Percentiles rank a stretch among this genome's conserved stretches.
phyloP scores from a whole-genome alignment of 2,888 invertebrate species.

The Sylvicola cinctus region DNA sequence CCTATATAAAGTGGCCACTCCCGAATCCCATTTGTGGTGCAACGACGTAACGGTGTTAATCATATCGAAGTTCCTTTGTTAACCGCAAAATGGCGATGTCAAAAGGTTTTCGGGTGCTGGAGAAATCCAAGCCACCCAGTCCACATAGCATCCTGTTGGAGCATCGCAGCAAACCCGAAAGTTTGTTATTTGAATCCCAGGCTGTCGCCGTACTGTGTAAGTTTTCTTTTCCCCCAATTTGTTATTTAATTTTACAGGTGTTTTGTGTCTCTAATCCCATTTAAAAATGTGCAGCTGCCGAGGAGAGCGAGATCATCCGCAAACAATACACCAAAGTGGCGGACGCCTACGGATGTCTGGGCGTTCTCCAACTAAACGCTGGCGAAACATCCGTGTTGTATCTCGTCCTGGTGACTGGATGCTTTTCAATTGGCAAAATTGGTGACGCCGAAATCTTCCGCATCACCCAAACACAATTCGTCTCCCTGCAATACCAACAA shows the following conservation, averaged over 20 bases:
- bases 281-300: slow-evolving; percentile 32
- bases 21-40: too few relatives aligned
- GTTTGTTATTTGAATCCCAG: slow-evolving; percentile 79
- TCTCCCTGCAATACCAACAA: slow-evolving; percentile 58
- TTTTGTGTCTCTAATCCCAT: slow-evolving; percentile 9
- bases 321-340: slow-evolving; percentile 76
- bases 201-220: slow-evolving; percentile 69
- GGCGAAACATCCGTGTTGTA: slow-evolving; percentile 71
- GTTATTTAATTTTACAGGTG: slow-evolving; percentile 4
- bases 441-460: slow-evolving; percentile 88
- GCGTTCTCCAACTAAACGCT: slow-evolving; percentile 73
- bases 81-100: slow-evolving; percentile 81
- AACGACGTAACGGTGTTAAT: too few relatives aligned
- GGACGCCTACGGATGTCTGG: slow-evolving; percentile 92
- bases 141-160: slow-evolving; percentile 82
- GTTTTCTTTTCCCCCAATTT: slow-evolving; percentile 25
- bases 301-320: slow-evolving; percentile 77
- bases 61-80: too few relatives aligned
- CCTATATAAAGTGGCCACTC: too few relatives aligned
- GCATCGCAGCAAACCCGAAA: slow-evolving; percentile 67
- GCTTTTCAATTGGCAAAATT: slow-evolving; percentile 90
- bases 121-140: slow-evolving; percentile 66
- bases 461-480: slow-evolving; percentile 78
- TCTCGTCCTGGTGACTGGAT: slow-evolving; percentile 85
- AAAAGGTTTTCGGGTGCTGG: slow-evolving; percentile 76